phyloP scores from a whole-genome alignment of 2,888 invertebrate genomes.

The Limnephilus rhombicus region DNA sequence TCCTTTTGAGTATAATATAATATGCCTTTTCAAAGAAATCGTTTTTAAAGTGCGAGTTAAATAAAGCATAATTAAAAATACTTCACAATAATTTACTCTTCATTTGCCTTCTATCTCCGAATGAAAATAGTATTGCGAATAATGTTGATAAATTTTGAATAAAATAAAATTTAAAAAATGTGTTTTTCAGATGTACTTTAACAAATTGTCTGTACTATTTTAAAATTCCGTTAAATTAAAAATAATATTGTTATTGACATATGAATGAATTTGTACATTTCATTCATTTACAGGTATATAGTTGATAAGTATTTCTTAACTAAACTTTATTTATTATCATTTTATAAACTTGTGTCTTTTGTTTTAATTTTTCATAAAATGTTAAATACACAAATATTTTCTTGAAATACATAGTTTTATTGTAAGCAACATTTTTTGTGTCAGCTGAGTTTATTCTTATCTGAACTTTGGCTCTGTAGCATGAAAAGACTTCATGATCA shows the following conservation, averaged over 20 bases:
- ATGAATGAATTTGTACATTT: background rate
- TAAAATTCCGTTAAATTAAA: background rate
- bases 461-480: background rate
- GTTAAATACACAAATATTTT: slow-evolving; percentile 26
- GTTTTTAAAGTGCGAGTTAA: background rate
- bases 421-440: background rate
- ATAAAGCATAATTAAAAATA: background rate
- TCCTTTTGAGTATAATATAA: background rate
- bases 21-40: background rate
- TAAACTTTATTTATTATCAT: background rate
- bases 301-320: background rate
- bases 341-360: slow-evolving; percentile 2
- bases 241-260: background rate
- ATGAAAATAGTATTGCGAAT: background rate
- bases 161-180: background rate
- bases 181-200: background rate
- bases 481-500: no score
- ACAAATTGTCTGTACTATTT: background rate
- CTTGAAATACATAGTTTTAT: background rate
- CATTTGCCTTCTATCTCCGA: background rate
- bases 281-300: background rate
- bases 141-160: background rate
- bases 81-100: background rate
- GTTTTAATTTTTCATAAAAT: background rate
- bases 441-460: no score